Evolutionary conservation across 2,888 invertebrate species (phyloP), one percentile per base, ranked within the genome.

Genomic region (Mactromeris polynyma): DNA sequence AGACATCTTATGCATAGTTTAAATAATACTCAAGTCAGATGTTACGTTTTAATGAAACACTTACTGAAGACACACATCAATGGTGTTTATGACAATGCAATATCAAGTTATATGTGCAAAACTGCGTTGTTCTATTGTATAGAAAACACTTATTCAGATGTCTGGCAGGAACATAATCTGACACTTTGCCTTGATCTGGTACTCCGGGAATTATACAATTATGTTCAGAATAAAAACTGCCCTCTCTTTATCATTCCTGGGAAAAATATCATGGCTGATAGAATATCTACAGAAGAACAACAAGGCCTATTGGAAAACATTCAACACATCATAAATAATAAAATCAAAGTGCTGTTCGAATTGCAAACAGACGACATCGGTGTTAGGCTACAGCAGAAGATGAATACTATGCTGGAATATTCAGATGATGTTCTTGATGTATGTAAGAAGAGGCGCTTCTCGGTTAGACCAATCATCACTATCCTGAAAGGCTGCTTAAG

Each of bases 81-180:
- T 46, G 9, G 14, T 46, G 33, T 21, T 1, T 51, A 69, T 46
- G n/a, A 46, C 2, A 38, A 84, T 14, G 21, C 9, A 4, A 73
- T 87, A 42, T 84, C 87, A 38, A 87, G 87, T 42, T 87, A 82
- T 14, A 33, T 77, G 31, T 86, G 86, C 81, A 87, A 87, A 82
- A 87, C 69, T 14, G 79, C 46, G 51, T 54, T 82, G 21, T 83
- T 87, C 46, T 38, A 78, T 21, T 83, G 83, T 69, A 87, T 69
- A 33, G 83, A 78, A 38, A 81, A 38, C n/a, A 51, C 83, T 36
- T 1, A n/a, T 14, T 14, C n/a, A 7, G 64, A 69, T n/a, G n/a
- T 69, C 17, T 87, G 87, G 87, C 58, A 42, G 51, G 83, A 80
- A 31, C n/a, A 81, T 11, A 79, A 46, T n/a, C 33, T 80, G 31